Percentiles rank a stretch among this genome's conserved stretches.
phyloP scores from a whole-genome alignment of 2,113 vertebrate species.

The Mirza zaza region DNA sequence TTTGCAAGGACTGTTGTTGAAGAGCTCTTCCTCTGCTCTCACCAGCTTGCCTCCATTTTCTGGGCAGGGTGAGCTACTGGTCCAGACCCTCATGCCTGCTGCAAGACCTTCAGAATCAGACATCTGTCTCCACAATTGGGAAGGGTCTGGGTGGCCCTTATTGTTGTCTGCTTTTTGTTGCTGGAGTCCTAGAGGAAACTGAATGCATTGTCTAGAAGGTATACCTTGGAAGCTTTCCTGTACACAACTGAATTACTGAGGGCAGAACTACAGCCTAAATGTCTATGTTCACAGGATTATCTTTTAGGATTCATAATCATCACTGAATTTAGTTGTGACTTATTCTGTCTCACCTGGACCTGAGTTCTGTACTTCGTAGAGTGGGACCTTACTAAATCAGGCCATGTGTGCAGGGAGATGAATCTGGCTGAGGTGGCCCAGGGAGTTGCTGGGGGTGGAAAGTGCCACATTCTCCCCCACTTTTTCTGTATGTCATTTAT shows the following conservation, averaged over 20 bases:
- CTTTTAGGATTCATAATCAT: neutral
- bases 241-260: neutral
- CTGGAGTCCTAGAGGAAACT: neutral
- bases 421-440: neutral
- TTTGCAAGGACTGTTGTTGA: conserved; percentile 88
- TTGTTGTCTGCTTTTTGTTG: neutral
- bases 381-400: neutral
- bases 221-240: neutral
- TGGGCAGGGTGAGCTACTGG: conserved; percentile 72
- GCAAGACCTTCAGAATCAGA: conserved; percentile 62
- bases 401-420: neutral
- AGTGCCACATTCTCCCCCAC: no score
- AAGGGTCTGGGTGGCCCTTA: neutral
- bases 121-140: neutral
- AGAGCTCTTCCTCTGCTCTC: conserved; percentile 84
- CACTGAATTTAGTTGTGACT: neutral
- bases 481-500: neutral
- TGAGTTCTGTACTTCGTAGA: neutral
- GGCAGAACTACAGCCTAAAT: neutral
- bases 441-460: neutral
- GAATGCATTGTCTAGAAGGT: neutral
- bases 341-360: neutral
- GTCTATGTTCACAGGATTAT: neutral
- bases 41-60: conserved; percentile 78
- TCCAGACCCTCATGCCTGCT: conserved; percentile 80